phyloP scores from a whole-genome alignment of 2,113 vertebrate genomes.

The Romanogobio albipinnatus region DNA sequence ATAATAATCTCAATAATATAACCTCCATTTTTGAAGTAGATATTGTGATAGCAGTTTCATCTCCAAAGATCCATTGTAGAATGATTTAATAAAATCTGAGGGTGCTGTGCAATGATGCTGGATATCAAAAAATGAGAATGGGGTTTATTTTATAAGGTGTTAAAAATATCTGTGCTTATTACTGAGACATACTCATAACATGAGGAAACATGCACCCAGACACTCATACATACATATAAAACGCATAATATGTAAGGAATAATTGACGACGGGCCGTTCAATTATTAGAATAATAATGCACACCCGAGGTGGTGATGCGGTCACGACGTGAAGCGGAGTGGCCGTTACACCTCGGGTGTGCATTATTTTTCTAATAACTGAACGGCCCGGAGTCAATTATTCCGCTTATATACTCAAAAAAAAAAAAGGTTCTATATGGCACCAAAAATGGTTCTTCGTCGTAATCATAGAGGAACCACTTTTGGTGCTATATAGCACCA shows the following conservation, averaged over 20 bases:
- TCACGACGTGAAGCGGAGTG: no score
- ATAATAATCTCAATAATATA: constrained; percentile 32
- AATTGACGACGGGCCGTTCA: no score
- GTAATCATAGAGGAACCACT: no score
- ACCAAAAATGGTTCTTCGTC: no score
- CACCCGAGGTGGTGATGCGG: no score
- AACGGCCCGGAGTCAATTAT: no score
- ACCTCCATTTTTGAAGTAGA: background rate
- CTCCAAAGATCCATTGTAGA: background rate
- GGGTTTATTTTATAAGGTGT: background rate
- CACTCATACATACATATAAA: background rate
- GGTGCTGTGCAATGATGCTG: background rate
- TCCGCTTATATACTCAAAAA: no score
- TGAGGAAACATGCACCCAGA: background rate
- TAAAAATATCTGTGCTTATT: background rate
- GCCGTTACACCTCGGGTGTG: no score
- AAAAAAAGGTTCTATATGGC: no score
- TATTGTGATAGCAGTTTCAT: background rate
- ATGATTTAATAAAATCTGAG: constrained; percentile 20
- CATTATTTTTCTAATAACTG: no score
- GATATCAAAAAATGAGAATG: constrained; percentile 11
- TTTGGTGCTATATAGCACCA: no score
- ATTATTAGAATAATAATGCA: no score
- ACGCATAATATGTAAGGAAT: constrained; percentile 10
- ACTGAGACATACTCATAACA: background rate